Percentiles rank a stretch among this genome's conserved stretches.
phyloP scores from a whole-genome alignment of 1,140 invertebrate species.

The Anagrus nilaparvatae region DNA sequence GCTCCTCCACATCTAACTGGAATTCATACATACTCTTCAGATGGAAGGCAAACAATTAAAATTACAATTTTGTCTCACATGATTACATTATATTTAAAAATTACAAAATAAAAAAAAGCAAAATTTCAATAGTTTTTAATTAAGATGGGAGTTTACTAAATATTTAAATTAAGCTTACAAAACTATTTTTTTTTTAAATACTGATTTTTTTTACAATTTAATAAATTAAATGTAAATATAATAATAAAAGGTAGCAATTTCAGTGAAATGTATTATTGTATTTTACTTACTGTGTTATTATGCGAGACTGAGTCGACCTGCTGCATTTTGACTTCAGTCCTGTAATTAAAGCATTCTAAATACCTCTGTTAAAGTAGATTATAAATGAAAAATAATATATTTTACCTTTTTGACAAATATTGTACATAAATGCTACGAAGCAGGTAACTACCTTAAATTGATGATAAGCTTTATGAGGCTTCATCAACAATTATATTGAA shows the following conservation, averaged over 20 bases:
- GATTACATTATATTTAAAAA: too few relatives aligned
- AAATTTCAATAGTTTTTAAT: too few relatives aligned
- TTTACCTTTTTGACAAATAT: conserved; percentile 41
- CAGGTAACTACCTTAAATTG: conserved; percentile 39
- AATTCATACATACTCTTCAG: conserved; percentile 38
- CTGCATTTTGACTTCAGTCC: conserved; percentile 46
- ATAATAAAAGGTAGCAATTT: too few relatives aligned
- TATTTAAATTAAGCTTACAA: too few relatives aligned
- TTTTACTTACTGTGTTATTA: conserved; percentile 47
- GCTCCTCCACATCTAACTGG: conserved; percentile 41
- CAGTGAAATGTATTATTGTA: not conserved
- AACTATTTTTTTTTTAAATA: too few relatives aligned
- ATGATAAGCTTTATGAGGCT: conserved; percentile 36
- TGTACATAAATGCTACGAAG: conserved; percentile 43
- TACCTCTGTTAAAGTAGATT: not conserved
- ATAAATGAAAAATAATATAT: too few relatives aligned
- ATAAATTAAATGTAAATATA: too few relatives aligned
- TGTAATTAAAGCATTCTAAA: conserved; percentile 24
- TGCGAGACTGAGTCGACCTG: conserved; percentile 47
- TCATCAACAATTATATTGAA: conserved; percentile 38
- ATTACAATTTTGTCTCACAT: too few relatives aligned
- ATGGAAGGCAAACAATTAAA: too few relatives aligned
- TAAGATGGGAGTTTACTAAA: too few relatives aligned
- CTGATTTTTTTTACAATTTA: too few relatives aligned
- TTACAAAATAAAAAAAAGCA: too few relatives aligned